Evolutionary conservation across 2,888 invertebrate species (phyloP).

Genomic region (Lasioglossum calceatum): DNA sequence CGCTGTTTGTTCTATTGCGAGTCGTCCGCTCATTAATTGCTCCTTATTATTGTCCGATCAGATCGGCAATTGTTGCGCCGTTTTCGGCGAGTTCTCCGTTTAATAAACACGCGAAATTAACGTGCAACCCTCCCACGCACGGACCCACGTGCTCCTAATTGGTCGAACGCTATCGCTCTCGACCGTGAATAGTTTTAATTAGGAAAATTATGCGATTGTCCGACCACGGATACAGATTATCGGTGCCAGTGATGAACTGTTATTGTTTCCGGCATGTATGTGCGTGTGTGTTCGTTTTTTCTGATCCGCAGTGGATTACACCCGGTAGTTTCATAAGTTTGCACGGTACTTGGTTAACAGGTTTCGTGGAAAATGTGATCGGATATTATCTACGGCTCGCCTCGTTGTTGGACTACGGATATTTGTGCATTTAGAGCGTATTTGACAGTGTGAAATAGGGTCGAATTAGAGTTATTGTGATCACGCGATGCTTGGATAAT

Average conservation of each 20-base stretch:
- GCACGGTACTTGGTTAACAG: constrained; percentile 1
- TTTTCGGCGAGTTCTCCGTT: neutral
- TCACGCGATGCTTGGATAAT: constrained; percentile 1
- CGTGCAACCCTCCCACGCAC: neutral
- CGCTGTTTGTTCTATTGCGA: neutral
- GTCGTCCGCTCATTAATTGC: neutral
- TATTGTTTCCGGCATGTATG: neutral
- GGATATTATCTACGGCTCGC: constrained; percentile 1
- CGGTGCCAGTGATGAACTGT: neutral
- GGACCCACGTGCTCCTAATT: constrained; percentile 21
- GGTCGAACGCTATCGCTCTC: constrained; percentile 17
- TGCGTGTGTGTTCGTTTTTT: neutral
- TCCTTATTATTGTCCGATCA: constrained; percentile 7
- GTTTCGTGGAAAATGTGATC: constrained; percentile 4
- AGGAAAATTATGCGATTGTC: constrained; percentile 18
- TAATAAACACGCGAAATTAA: constrained; percentile 20
- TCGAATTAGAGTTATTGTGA: constrained; percentile 4
- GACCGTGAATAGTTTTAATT: constrained; percentile 37
- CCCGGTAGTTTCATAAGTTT: neutral
- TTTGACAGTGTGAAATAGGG: constrained; percentile 1
- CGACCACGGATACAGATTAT: constrained; percentile 6
- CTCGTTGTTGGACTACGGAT: constrained; percentile 1
- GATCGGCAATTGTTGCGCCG: neutral
- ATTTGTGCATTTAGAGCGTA: constrained; percentile 10
- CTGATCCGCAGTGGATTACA: neutral